A percentile compares a stretch with the other conserved stretches of the same genome.
These are phyloP conservation scores for Bungarus multicinctus DNA, from an alignment of 2,113 vertebrate genomes.

Conservation along the genomic window DNA sequence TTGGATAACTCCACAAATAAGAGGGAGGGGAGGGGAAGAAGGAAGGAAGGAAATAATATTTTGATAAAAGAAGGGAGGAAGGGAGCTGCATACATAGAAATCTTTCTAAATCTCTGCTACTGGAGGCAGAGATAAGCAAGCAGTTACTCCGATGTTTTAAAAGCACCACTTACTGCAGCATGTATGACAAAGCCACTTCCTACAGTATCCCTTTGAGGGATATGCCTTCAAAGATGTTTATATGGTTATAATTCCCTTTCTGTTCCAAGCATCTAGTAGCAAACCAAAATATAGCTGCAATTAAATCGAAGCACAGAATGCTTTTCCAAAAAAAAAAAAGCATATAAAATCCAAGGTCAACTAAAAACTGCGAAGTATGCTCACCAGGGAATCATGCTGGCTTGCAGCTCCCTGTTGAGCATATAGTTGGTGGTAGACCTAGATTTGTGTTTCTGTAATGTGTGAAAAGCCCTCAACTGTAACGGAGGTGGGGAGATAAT, in stretches of 20 bases:
- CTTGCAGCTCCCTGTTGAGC: background rate
- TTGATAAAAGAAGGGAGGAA: background rate
- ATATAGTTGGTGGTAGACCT: background rate
- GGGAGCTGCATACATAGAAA: background rate
- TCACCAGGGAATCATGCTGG: background rate
- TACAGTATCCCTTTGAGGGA: background rate
- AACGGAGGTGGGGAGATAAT: background rate
- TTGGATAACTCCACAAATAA: background rate
- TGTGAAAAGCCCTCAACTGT: background rate
- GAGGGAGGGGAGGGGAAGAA: slow-evolving; percentile 33
- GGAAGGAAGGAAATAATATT: background rate
- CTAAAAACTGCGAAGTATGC: background rate
- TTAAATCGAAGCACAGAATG: background rate
- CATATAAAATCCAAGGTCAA: background rate
- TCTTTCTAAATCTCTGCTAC: background rate
- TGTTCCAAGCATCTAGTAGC: background rate
- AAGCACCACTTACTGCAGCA: background rate
- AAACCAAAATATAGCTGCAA: background rate
- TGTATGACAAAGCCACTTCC: background rate
- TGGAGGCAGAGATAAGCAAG: background rate
- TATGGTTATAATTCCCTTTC: background rate
- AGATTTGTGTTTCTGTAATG: background rate
- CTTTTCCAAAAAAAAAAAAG: background rate
- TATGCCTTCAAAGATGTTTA: background rate
- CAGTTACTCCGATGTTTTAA: background rate